Percentiles rank a stretch among this genome's conserved stretches.
Conservation (phyloP, 2,888 invertebrate genomes). For the Eudasyphora cyanicolor region DNA sequence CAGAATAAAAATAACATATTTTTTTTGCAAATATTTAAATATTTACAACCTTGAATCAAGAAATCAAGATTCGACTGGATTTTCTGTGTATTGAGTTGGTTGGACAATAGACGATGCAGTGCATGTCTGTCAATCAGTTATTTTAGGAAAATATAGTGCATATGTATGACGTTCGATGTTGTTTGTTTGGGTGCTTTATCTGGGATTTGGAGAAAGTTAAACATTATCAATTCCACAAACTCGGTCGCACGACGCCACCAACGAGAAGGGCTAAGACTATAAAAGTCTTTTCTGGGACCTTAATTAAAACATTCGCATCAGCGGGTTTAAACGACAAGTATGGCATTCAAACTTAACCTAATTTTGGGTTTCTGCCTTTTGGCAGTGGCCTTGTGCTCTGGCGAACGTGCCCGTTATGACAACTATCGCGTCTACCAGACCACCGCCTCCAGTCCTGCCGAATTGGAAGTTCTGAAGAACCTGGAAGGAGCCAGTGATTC, state of each 20-base stretch:
- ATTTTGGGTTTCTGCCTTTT: slow-evolving; percentile 68
- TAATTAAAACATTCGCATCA: slow-evolving; percentile 29
- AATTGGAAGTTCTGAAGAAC: slow-evolving; percentile 81
- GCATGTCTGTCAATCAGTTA: background rate
- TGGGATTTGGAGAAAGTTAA: background rate
- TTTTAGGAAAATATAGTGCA: no score
- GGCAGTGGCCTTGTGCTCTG: slow-evolving; percentile 60
- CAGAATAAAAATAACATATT: background rate
- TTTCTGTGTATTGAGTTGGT: no score
- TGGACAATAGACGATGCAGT: background rate
- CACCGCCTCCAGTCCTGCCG: slow-evolving; percentile 80
- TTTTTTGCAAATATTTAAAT: background rate
- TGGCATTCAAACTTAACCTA: slow-evolving; percentile 65
- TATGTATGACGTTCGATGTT: no score
- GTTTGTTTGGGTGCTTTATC: background rate
- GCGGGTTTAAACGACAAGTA: slow-evolving; percentile 36
- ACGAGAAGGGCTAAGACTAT: no score
- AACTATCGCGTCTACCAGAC: slow-evolving; percentile 84
- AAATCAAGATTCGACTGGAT: background rate
- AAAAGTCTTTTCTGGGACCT: slow-evolving; percentile 20
- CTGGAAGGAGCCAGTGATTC: slow-evolving; percentile 79
- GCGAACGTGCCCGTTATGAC: slow-evolving; percentile 79
- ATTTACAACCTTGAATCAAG: slow-evolving; percentile 4
- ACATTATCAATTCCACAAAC: slow-evolving; percentile 36
- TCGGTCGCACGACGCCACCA: background rate